Base-by-base conservation (phyloP, 2,888 invertebrate genomes). In the Scaptomyza polygonia region DNA sequence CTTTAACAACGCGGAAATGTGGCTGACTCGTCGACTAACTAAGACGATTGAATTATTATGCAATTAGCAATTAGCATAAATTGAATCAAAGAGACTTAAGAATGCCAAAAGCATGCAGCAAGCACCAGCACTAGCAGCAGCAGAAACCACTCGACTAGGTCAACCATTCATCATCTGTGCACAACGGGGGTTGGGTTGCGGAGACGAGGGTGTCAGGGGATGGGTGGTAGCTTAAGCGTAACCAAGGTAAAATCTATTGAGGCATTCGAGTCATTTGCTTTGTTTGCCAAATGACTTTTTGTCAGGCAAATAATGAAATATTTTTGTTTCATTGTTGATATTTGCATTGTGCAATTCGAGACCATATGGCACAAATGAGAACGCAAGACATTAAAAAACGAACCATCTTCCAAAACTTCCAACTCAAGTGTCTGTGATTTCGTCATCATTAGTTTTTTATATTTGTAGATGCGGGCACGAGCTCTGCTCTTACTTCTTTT, bases 61-160 rank as follows among this genome's bases (percentile, higher is more conserved):
- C 88, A 84, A 88, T 88, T 88, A 86, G 86, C 86, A 88, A 84
- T 88, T 88, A 84, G 86, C 86, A 82, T 84, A 88, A 86, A 86
- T 88, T 86, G 83, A 77, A 83, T 69, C 65, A 77, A 61, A 43
- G 43, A 54, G 51, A 61, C 59, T 62, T 40, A 68, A 72, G 80
- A 81, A 85, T 82, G 63, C 70, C 65, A 61, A 79, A 74, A 67
- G 71, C 25, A 25, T 25, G 25, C 67, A 78, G 51, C 49, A 36
- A 72, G 25, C 25, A 25, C 25, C 25, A 25, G 25, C 25, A 21
- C 2, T 18, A 12, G 40, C 40, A 63, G 66, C 67, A 75, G 47
- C 64, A 68, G 36, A 56, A 77, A 51, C 75, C 85, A 84, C 85
- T 82, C 57, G 85, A 81, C 82, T 81, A 80, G 86, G 81, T 81